A percentile compares a stretch with the other conserved stretches of the same genome.
Evolutionary conservation across 2,888 invertebrate genomes (phyloP).

Genomic region (Branchellion lobata): DNA sequence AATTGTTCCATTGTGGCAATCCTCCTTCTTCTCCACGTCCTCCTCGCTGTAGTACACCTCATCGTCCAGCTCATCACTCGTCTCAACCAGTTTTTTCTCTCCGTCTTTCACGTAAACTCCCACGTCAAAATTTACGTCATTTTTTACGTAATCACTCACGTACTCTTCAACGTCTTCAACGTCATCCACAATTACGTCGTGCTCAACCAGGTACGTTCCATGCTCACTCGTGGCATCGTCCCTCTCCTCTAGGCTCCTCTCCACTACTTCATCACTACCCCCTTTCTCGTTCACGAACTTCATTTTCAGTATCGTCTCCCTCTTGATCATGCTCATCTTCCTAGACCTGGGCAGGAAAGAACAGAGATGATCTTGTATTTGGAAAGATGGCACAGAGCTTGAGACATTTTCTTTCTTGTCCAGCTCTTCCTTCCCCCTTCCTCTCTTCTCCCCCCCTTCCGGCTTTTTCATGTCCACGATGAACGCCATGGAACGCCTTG

Average conservation of each 20-base stretch:
- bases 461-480: slow-evolving; percentile 8
- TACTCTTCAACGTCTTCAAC: no score
- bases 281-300: not conserved
- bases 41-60: not conserved
- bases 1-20: not conserved
- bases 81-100: not conserved
- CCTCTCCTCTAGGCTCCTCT: not conserved
- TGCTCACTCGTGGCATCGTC: slow-evolving; percentile 21
- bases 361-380: slow-evolving; percentile 28
- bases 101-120: not conserved
- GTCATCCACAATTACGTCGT: not conserved
- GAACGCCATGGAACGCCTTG: slow-evolving; percentile 28
- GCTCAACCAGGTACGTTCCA: slow-evolving; percentile 35
- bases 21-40: not conserved
- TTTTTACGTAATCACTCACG: no score
- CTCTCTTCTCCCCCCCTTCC: not conserved
- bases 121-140: no score
- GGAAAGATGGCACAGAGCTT: slow-evolving; percentile 21
- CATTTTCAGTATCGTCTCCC: slow-evolving; percentile 10
- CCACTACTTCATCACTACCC: not conserved
- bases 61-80: not conserved
- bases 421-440: no score
- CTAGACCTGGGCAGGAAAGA: slow-evolving; percentile 22
- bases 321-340: slow-evolving; percentile 32
- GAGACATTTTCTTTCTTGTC: not conserved